Evolutionary conservation across 2,113 vertebrate genomes (phyloP), one percentile per base, ranked within the genome.

Genomic region (Plestiodon gilberti): DNA sequence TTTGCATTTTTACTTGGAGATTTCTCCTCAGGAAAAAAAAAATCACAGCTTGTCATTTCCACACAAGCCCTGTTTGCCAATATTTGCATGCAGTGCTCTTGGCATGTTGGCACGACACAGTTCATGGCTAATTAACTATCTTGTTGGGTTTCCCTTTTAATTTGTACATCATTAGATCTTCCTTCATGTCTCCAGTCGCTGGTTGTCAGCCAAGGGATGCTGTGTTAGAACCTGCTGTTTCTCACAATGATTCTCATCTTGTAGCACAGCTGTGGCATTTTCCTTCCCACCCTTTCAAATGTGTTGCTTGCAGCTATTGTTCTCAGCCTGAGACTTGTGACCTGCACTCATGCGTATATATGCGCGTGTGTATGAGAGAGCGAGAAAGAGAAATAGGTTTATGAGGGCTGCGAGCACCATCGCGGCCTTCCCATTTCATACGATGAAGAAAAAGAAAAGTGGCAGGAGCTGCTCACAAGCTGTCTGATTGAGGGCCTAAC

Each of bases 121-220:
- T 84, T 85, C 59, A 75, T 87, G 81, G 75, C 52, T 84, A 77
- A 52, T 71, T 82, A 87, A 20, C 52, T 59, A 70, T 82, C 67
- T 35, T 87, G 25, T 87, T 82, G 62, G 22, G 55, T 65, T 80
- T 90, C 7, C 25, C 35, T 75, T 85, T 83, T 33, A 86, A 55
- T 23, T 17, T 55, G 40, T 30, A 20, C 7, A 61, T 25, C 55
- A 33, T 83, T 64, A 48, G 28, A 38, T 38, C 43, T 62, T 64
- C 69, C 35, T 57, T 70, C 59, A 17, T 52, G n/a, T 81, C 43
- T 73, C 4, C 85, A 65, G 48, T 20, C 11, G 33, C 15, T 22
- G 6, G n/a, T 40, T 40, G 25, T 33, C 33, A 40, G 33, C 48
- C 78, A 64, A 40, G 67, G 15, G 61, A 52, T 48, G 18, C 25